Base-by-base conservation (phyloP, 1,140 invertebrate species). In the Andricus grossulariae region DNA sequence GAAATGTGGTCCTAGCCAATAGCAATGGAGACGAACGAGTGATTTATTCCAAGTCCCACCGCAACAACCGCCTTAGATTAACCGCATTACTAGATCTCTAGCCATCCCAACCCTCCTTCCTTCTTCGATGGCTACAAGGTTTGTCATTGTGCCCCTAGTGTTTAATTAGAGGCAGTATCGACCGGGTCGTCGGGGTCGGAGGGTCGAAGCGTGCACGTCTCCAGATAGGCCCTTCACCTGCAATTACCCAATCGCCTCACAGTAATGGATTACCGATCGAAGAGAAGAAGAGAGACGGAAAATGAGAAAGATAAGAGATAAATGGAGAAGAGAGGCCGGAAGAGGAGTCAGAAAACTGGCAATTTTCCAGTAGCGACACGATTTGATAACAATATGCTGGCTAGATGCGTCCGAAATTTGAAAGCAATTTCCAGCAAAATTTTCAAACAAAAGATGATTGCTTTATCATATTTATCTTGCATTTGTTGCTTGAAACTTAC, bases 151-250 rank as follows among this genome's bases (percentile, higher is more conserved):
- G 83, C 85, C 85, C 82, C 84, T 82, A 82, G 86, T 89, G 88
- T 89, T 89, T 89, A 89, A 90, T 89, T 89, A 90, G 86, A 89
- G 86, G 83, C 85, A 85, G 86, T 88, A 89, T 89, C 88, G 88
- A 88, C 84, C 87, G 80, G 83, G 80, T 84, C 80, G 84, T 73
- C 52, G 71, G 19, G 19, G 55, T 57, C 25, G 78, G 83, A 80
- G 80, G 87, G 83, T 86, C 78, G 85, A 71, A 72, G 76, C 49
- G 80, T 81, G 84, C 85, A 87, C 85, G 83, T 86, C 83, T 86
- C 84, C 80, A 83, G 84, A 87, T 88, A 84, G 83, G 84, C 85
- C 84, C 86, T 85, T 88, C 87, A 87, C 87, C 88, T 89, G 85
- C 88, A 88, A 89, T 89, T 89, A 89, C 83, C 89, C 87, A 90